Conservation (phyloP, 2,113 vertebrate species). For the Microcebus murinus region DNA sequence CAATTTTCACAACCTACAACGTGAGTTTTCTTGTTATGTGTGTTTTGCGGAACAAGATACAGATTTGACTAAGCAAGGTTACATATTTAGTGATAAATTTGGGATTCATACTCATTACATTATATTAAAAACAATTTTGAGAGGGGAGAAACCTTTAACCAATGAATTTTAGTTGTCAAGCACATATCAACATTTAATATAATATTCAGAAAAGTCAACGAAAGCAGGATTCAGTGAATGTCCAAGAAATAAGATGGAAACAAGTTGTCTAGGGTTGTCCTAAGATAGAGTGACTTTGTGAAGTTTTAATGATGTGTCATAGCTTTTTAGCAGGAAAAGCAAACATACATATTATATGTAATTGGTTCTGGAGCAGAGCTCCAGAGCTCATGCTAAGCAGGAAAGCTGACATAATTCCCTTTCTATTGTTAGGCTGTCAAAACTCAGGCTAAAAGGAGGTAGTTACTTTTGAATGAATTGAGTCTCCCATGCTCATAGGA, state of each 20-base stretch:
- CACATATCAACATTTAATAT: not conserved
- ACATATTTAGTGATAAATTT: constrained; percentile 3
- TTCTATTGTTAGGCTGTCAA: constrained; percentile 24
- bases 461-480: not conserved
- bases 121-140: constrained; percentile 31
- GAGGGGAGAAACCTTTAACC: not conserved
- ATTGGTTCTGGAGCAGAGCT: not conserved
- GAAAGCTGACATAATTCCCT: not conserved
- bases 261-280: constrained; percentile 15
- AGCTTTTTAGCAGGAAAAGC: constrained; percentile 9
- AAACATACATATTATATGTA: constrained; percentile 11
- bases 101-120: constrained; percentile 33
- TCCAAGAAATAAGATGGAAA: constrained; percentile 42
- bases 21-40: constrained; percentile 7
- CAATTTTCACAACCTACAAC: not conserved
- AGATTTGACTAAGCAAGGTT: constrained; percentile 36
- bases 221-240: constrained; percentile 34
- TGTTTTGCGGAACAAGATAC: constrained; percentile 45
- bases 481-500: not conserved
- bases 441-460: constrained; percentile 1
- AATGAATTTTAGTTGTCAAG: not conserved
- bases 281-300: constrained; percentile 31
- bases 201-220: constrained; percentile 9
- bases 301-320: constrained; percentile 20
- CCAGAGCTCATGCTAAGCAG: not conserved